Conservation (phyloP, 2,888 invertebrate species). For the Polyommatus icarus region DNA sequence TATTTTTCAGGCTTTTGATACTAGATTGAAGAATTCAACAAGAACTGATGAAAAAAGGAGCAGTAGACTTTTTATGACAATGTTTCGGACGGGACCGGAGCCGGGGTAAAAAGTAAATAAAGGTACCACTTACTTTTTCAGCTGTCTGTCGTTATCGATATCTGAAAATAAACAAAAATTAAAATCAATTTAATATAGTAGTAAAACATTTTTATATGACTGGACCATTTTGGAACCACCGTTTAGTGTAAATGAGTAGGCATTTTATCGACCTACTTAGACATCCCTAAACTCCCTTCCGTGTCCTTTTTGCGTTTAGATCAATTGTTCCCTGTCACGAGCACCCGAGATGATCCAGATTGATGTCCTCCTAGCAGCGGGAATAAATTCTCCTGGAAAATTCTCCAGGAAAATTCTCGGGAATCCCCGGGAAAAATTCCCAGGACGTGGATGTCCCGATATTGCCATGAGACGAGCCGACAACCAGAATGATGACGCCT, state of each 20-base stretch:
- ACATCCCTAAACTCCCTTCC: background rate
- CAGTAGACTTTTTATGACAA: too few relatives aligned
- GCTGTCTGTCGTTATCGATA: background rate
- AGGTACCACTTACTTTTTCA: background rate
- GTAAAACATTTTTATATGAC: background rate
- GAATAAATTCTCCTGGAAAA: constrained; percentile 10
- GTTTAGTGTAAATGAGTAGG: background rate
- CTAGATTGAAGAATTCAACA: too few relatives aligned
- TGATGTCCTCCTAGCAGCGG: constrained; percentile 1
- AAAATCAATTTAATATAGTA: background rate
- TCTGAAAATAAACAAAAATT: background rate
- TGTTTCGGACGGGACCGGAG: too few relatives aligned
- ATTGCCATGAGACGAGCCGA: constrained; percentile 5
- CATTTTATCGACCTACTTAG: background rate
- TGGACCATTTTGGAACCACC: background rate
- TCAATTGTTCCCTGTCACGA: constrained; percentile 27
- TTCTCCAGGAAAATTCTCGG: background rate
- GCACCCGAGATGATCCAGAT: constrained; percentile 25
- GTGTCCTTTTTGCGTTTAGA: constrained; percentile 27
- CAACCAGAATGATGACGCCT: constrained; percentile 9
- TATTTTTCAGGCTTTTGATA: too few relatives aligned
- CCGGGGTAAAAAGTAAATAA: background rate
- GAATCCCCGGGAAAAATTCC: background rate
- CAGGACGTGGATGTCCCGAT: background rate
- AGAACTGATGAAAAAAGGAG: too few relatives aligned